Conservation (phyloP, 2,797 vertebrate genomes). For the Coregonus sp. region DNA sequence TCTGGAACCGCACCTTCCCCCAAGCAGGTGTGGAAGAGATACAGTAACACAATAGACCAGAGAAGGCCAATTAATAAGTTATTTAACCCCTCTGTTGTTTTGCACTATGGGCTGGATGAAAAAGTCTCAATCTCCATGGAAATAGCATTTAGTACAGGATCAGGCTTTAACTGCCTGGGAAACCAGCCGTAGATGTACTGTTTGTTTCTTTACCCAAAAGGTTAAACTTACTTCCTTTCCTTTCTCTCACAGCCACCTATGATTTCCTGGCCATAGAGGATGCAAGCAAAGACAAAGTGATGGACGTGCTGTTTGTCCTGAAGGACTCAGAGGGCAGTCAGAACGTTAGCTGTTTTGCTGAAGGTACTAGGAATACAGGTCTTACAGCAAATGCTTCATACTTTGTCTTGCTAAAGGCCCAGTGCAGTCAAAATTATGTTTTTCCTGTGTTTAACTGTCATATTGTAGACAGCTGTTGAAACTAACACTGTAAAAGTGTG, state of each 20-base stretch:
- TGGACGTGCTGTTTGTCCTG: constrained; percentile 85
- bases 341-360: constrained; percentile 76
- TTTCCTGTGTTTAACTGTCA: not conserved
- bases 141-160: not conserved
- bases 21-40: constrained; percentile 72
- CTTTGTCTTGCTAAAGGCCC: not conserved
- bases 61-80: not conserved
- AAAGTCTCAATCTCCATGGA: not conserved
- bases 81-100: not conserved
- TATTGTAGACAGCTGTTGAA: no score
- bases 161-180: not conserved
- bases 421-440: no score
- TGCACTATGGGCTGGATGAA: not conserved
- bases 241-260: constrained; percentile 75
- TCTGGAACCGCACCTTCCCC: constrained; percentile 77
- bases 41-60: not conserved
- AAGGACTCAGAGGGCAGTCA: constrained; percentile 61
- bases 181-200: not conserved
- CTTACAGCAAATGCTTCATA: not conserved
- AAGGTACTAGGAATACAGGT: constrained; percentile 69
- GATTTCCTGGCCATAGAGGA: constrained; percentile 80
- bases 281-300: constrained; percentile 81
- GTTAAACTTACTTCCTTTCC: not conserved
- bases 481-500: no score
- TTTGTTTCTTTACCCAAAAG: not conserved